phyloP scores from a whole-genome alignment of 2,888 invertebrate genomes.

The Lissonota sp. region DNA sequence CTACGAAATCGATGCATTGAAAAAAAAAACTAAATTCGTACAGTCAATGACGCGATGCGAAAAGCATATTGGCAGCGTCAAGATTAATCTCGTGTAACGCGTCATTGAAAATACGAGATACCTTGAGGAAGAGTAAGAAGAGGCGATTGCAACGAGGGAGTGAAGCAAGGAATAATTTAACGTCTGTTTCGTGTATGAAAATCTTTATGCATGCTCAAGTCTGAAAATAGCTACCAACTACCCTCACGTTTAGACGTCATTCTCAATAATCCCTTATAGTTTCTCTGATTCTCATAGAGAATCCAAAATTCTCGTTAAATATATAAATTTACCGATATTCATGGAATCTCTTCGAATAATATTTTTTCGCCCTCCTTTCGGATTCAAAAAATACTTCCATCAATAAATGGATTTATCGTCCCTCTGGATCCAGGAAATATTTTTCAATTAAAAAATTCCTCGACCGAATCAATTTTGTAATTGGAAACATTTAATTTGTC shows the following conservation, averaged over 20 bases:
- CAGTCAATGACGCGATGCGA: conserved; percentile 59
- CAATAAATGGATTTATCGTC: too few species aligned
- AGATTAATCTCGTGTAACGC: conserved; percentile 64
- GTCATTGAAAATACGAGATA: conserved; percentile 49
- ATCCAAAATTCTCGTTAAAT: conserved; percentile 13
- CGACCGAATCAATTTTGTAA: too few species aligned
- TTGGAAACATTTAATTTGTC: too few species aligned
- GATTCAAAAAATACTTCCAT: too few species aligned
- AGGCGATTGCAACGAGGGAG: background rate
- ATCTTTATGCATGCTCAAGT: conserved; percentile 17
- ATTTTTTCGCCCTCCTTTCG: too few species aligned
- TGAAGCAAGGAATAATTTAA: conserved; percentile 12
- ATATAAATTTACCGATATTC: background rate
- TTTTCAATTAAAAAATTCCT: too few species aligned
- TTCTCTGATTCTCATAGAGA: background rate
- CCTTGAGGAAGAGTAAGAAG: conserved; percentile 37
- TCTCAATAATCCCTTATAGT: conserved; percentile 24
- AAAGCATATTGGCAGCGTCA: conserved; percentile 63
- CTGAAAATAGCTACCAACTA: conserved; percentile 57
- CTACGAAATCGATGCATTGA: background rate
- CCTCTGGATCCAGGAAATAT: too few species aligned
- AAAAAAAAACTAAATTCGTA: conserved; percentile 25
- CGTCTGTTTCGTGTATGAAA: conserved; percentile 62
- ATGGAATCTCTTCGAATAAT: background rate
- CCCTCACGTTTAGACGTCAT: conserved; percentile 49